phyloP scores from a whole-genome alignment of 2,797 vertebrate genomes.

The Lutjanus argentimaculatus region DNA sequence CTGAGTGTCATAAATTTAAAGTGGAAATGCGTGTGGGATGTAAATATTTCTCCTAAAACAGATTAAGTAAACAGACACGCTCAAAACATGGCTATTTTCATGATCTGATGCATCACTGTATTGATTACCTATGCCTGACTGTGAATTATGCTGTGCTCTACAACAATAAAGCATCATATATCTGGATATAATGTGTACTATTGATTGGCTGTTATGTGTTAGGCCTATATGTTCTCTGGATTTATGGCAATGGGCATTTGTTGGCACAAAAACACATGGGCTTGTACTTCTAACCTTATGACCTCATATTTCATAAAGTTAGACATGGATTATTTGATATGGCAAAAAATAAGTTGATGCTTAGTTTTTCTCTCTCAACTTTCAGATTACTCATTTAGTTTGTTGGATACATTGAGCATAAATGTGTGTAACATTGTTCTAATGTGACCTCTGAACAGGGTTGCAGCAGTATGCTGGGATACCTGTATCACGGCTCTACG shows the following conservation, averaged over 20 bases:
- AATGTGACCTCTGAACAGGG: too few relatives aligned
- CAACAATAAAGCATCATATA: neutral
- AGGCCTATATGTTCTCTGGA: conserved; percentile 3
- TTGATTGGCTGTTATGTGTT: conserved; percentile 9
- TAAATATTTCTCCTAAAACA: conserved; percentile 13
- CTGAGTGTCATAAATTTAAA: neutral
- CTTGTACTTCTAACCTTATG: neutral
- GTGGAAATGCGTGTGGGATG: neutral
- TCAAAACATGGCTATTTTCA: neutral
- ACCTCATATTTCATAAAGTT: neutral
- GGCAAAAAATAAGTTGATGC: neutral
- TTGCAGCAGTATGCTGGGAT: too few relatives aligned
- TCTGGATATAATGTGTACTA: neutral
- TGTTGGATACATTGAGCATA: too few relatives aligned
- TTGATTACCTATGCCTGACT: conserved; percentile 3
- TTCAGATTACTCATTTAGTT: too few relatives aligned
- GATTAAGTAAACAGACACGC: neutral
- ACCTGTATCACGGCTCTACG: too few relatives aligned
- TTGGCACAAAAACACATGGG: neutral
- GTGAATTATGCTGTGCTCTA: neutral
- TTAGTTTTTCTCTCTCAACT: too few relatives aligned
- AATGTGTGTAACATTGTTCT: too few relatives aligned
- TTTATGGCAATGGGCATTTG: conserved; percentile 7
- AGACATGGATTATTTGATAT: neutral
- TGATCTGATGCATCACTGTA: conserved; percentile 5